phyloP scores from a whole-genome alignment of 2,888 invertebrate genomes.

The Ophioninae sp. region DNA sequence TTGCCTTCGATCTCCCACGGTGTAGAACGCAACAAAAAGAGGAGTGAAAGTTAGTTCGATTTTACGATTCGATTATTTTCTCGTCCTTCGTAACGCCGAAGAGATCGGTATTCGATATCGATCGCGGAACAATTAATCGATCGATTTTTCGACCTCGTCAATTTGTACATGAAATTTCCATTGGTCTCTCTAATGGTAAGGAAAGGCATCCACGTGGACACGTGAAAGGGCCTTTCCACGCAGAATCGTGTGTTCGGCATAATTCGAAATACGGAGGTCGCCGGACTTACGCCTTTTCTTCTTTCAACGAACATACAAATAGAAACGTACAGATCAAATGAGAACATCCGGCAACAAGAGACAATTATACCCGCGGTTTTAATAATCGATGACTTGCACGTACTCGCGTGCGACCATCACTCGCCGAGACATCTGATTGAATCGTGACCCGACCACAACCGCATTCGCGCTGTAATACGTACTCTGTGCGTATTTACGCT shows the following conservation, averaged over 20 bases:
- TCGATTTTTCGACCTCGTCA: not conserved
- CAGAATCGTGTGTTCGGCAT: not conserved
- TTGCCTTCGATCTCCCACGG: conserved; percentile 32
- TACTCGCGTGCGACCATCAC: conserved; percentile 42
- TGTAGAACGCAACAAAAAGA: conserved; percentile 27
- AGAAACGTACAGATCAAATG: not conserved
- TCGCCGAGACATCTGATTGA: conserved; percentile 39
- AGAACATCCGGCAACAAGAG: conserved; percentile 19
- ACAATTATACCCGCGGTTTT: conserved; percentile 17
- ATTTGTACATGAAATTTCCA: not conserved
- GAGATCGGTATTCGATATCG: conserved; percentile 19
- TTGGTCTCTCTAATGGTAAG: not conserved
- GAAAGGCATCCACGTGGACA: not conserved
- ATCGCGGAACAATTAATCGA: conserved; percentile 14
- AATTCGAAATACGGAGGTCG: not conserved
- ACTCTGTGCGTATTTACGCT: not conserved
- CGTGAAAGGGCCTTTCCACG: not conserved
- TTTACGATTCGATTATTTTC: conserved; percentile 36
- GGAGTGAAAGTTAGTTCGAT: conserved; percentile 29
- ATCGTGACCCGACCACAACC: conserved; percentile 25
- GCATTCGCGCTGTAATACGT: not conserved
- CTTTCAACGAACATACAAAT: no score
- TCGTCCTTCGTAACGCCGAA: not conserved
- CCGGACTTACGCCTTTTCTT: not conserved
- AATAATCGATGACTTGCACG: conserved; percentile 64